Evolutionary conservation across 2,113 vertebrate species (phyloP).

Genomic region (Pachyramphus minor): DNA sequence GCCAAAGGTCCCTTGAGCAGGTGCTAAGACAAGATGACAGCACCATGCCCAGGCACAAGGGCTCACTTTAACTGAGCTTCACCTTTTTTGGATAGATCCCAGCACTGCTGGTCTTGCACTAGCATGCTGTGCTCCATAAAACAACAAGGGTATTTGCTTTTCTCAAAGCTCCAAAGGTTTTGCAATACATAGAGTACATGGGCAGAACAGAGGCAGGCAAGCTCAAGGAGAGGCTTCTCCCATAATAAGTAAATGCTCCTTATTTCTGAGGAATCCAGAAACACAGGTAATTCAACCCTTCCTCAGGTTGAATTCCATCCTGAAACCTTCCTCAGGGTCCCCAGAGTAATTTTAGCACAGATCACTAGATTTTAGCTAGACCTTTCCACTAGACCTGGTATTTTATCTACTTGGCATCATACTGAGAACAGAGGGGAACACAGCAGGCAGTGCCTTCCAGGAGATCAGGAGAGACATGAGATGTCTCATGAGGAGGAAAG

Average conservation of each 20-base stretch:
- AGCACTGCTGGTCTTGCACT: not conserved
- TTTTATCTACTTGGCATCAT: not conserved
- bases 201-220: accelerated
- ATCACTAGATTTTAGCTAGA: not conserved
- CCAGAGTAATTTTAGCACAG: not conserved
- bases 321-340: no score
- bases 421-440: not conserved
- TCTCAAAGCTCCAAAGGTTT: not conserved
- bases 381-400: not conserved
- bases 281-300: not conserved
- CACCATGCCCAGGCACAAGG: not conserved
- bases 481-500: not conserved
- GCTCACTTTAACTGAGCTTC: not conserved
- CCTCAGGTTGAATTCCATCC: no score
- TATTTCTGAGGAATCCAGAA: constrained; percentile 1
- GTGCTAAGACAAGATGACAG: not conserved
- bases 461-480: not conserved
- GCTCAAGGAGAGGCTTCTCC: not conserved
- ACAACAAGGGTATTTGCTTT: not conserved
- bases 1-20: not conserved
- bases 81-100: not conserved
- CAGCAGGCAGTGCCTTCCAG: not conserved
- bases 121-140: not conserved
- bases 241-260: not conserved
- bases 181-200: accelerated